Evolutionary conservation across 2,113 vertebrate species (phyloP), one percentile per base, ranked within the genome.

Genomic region (Microtus pennsylvanicus): DNA sequence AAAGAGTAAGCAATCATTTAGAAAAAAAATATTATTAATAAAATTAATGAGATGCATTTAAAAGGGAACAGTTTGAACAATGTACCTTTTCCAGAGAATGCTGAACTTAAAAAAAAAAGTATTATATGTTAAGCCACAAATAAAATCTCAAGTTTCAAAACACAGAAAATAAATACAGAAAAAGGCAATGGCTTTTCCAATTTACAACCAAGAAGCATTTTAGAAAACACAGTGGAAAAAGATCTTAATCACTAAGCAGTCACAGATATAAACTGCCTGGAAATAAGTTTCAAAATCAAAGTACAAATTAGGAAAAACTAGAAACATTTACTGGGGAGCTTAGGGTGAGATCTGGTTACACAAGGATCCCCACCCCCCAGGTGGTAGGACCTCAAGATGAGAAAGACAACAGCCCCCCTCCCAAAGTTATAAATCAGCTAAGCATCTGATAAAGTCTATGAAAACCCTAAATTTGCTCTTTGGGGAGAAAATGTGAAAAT

Each of bases 191-290:
- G 63, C 55, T 94, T 95, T 95, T 63, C 45, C 78, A 95, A 75
- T 87, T 97, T 96, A 78, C 95, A 86, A 96, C 47, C 92, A 95
- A 96, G 74, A 77, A 96, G 9, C 74, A 87, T 96, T 75, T 94
- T 96, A 92, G 81, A 96, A 97, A 97, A 94, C 90, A 94, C 26
- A 87, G 93, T 96, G 89, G 96, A 35, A 97, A 96, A 96, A 97
- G 82, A 97, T 97, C 82, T 50, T 93, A 94, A 89, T 96, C 94
- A 65, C 69, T 55, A 69, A 97, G 86, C 52, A 82, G 91, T 94
- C 83, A 86, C 81, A 94, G 92, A 94, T 96, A 96, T 94, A 93
- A 97, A 94, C 87, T 89, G 65, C 74, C 67, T 94, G 77, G 63
- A 70, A 93, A 95, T 95, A 78, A 77, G 45, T 76, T 94, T 93